Evolutionary conservation across 2,797 vertebrate genomes (phyloP), one percentile per base, ranked within the genome.

Genomic region (Helarctos malayanus): DNA sequence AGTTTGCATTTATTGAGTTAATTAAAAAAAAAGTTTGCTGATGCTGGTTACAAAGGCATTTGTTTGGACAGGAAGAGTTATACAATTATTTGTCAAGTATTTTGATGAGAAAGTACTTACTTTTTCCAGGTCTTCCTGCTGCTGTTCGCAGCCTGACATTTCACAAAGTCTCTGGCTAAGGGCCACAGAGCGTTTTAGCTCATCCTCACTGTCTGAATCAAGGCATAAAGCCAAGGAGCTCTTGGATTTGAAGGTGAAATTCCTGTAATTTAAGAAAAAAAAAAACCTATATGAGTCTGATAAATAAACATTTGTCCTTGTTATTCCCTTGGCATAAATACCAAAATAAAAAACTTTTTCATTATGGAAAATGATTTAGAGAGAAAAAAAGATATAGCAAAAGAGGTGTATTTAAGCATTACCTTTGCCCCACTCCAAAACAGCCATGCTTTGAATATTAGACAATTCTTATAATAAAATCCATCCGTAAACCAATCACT

Each of bases 131-230:
- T 99, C 99, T 98, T 99, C 97, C 98, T 99, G 11, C 69, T 99
- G 68, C 98, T 99, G 38, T 98, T 99, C 95, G 97, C 89, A 98
- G 7, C 75, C 91, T 94, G 94, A 97, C 27, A 99, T 96, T 96
- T 98, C 99, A 98, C 99, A 99, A 89, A 99, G 79, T 94, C 99
- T 99, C 69, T 99, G 99, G 97, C 98, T 99, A 45, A 99, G 98
- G 96, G 98, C 98, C 38, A 98, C 96, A 16, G 96, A 98, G 76
- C 99, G 99, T 98, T 99, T 99, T 96, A 97, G 98, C 96, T 99
- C 99, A 68, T 99, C 99, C 32, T 99, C 99, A 3, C 99, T 99
- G 98, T 99, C 99, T 15, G 99, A 99, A 98, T 99, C 99, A 95
- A 99, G 61, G 15, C 90, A 99, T 81, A 98, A 93, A 32, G 98